Base-by-base conservation (phyloP, 2,113 vertebrate genomes). In the Myotis lucifugus region DNA sequence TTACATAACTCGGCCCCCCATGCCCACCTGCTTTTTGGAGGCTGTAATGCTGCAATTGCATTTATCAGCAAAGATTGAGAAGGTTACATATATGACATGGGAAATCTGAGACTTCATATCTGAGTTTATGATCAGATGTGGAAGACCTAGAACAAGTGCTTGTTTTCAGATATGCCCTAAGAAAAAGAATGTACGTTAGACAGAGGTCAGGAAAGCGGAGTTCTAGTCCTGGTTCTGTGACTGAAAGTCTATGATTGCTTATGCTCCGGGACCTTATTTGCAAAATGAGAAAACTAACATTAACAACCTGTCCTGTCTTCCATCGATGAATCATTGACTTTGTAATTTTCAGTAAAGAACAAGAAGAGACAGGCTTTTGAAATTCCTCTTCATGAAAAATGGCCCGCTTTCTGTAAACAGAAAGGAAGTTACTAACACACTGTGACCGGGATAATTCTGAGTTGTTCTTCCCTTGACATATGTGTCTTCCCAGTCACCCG, bases 301-400 rank as follows among this genome's bases (percentile, higher is more conserved):
- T 32, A 79, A 78, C 32, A 50, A 77, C 23, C 61, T 82, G 6
- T 25, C 48, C 61, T 66, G 13, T 42, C 34, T 93, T 64, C 76
- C 34, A 46, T 67, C 14, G 72, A 73, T 77, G 79, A 88, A 85
- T 74, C 32, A 50, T 48, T 46, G 73, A 59, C 54, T 85, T 77
- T 46, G 9, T 18, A 54, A 84, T 48, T n/a, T 86, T 94, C 19
- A 46, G 9, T 73, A 83, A 92, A 69, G 87, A 93, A n/a, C 13
- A 54, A 85, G 61, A 74, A 95, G n/a, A 93, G 54, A 42, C 4
- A 88, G 73, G 10, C 42, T 85, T 96, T 82, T 50, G 67, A 91
- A 96, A 67, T 52, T 85, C 7, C 4, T 93, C 40, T 91, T 93
- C 7, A 25, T 77, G 76, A 56, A 82, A 72, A 84, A 15, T 67